Evolutionary conservation across 2,797 vertebrate species (phyloP), one percentile per base, ranked within the genome.

Genomic region (Acanthurus tractus): DNA sequence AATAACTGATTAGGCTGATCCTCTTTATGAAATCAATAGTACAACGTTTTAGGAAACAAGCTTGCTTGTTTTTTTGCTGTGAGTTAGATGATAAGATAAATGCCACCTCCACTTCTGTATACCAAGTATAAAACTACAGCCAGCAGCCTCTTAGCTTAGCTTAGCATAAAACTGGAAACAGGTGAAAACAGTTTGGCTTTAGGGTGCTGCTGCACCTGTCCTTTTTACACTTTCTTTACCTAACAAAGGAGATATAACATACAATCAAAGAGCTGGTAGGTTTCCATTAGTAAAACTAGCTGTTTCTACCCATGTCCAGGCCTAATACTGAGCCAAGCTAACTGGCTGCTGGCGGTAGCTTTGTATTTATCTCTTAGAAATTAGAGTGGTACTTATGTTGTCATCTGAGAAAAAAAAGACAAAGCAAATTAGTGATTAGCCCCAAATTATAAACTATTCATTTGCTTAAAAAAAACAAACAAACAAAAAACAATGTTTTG

Each of bases 11-110:
- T n/a, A 70, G 70, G 36, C 23, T 38, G 18, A 17, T 55, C 38
- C 44, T 76, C 48, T 74, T 61, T 46, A 45, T 62, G 23, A 25
- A 46, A 70, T 17, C 17, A 58, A 69, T 29, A 48, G 36, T 8
- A 15, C 1, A 9, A 42, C 11, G 66, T 69, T 79, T 72, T 56
- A 5, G n/a, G 10, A 66, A 74, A 71, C 7, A 58, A 8, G 3
- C 49, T 71, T 53, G 46, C 58, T 53, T n/a, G 8, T 17, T 59
- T 74, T 70, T 18, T 63, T 68, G 2, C 5, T 57, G 3, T 9
- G 36, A 52, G n/a, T 42, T 36, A 11, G 48, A 67, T 58, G 29
- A 57, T 1, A 64, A 57, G 11, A 71, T 17, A 36, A 48, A 52
- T 70, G 61, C 25, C 1, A 23, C 8, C 49, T 38, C 42, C 2